Conservation (phyloP, 2,113 vertebrate species). For the Pelvicachromis taeniatus region DNA sequence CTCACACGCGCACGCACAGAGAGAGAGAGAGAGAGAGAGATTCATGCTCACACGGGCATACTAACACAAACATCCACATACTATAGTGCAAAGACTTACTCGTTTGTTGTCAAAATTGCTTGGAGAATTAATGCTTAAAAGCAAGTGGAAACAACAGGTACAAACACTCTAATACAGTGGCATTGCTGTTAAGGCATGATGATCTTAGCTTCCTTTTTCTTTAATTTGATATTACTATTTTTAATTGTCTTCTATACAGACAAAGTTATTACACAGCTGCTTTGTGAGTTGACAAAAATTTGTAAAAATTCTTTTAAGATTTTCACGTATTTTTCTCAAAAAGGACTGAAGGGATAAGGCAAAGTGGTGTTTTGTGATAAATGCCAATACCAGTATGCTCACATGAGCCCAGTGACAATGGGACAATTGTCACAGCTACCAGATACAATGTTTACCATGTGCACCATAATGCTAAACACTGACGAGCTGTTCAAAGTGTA, state of each 20-base stretch:
- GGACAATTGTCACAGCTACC: not conserved
- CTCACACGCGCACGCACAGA: not conserved
- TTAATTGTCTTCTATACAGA: not conserved
- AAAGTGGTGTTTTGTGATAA: not conserved
- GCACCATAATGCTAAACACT: not conserved
- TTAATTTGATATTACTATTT: not conserved
- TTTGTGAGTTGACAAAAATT: not conserved
- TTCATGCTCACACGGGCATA: not conserved
- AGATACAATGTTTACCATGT: not conserved
- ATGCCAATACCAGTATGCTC: not conserved
- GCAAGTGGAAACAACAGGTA: not conserved
- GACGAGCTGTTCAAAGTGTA: not conserved
- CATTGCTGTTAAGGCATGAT: not conserved
- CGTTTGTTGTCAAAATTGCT: not conserved
- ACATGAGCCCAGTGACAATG: not conserved
- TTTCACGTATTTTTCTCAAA: not conserved
- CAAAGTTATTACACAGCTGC: not conserved
- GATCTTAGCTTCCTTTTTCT: not conserved
- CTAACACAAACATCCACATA: not conserved
- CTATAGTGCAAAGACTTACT: not conserved
- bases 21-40: not conserved
- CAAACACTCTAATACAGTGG: not conserved
- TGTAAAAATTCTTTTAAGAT: accelerated
- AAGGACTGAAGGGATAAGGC: not conserved
- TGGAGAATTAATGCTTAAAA: not conserved